Conservation (phyloP, 2,888 invertebrate species). For the Ophioninae sp. region DNA sequence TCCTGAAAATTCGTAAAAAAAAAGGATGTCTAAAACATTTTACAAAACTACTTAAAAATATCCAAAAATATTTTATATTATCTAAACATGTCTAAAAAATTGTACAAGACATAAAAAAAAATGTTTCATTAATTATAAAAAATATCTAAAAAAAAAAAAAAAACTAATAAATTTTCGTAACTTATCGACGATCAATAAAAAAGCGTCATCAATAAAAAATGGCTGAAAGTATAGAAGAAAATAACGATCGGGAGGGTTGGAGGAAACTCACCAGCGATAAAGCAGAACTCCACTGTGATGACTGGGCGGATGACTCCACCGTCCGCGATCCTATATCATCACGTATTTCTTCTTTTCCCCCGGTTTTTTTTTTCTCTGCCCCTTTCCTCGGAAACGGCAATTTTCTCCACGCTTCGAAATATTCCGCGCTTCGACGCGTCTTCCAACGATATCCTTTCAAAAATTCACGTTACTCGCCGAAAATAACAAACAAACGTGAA, state of each 20-base stretch:
- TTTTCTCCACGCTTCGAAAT: constrained; percentile 28
- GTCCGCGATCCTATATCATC: constrained; percentile 69
- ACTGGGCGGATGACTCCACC: constrained; percentile 74
- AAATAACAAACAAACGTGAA: not conserved
- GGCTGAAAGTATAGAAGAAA: no score
- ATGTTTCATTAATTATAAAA: no score
- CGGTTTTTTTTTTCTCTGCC: not conserved
- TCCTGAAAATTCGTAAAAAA: no score
- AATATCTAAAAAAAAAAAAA: no score
- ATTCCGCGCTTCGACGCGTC: not conserved
- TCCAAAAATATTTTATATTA: no score
- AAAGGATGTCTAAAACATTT: no score
- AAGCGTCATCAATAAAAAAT: no score
- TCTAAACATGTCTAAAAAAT: no score
- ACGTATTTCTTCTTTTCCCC: constrained; percentile 54
- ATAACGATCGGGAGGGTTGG: not conserved
- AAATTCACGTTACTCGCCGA: constrained; percentile 10
- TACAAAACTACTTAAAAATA: no score
- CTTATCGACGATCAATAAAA: no score
- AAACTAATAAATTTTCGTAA: no score
- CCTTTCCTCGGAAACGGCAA: constrained; percentile 25
- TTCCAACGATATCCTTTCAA: constrained; percentile 9
- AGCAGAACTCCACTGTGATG: constrained; percentile 80
- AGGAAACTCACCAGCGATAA: constrained; percentile 76
- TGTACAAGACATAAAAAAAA: no score